A percentile compares a stretch with the other conserved stretches of the same genome.
phyloP scores from a whole-genome alignment of 2,888 invertebrate species.

The Perdita meconis region DNA sequence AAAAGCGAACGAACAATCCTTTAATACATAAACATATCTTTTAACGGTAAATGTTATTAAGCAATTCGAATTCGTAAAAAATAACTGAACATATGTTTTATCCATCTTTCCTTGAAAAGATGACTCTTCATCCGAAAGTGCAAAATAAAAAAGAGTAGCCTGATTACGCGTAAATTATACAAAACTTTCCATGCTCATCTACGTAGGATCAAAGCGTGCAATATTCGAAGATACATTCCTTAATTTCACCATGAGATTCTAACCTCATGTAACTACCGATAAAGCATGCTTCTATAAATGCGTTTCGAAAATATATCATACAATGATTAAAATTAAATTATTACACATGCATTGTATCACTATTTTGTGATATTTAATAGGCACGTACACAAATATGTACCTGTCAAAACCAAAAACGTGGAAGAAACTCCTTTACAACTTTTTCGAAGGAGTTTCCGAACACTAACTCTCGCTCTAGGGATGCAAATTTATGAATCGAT shows the following conservation, averaged over 20 bases:
- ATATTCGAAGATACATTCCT: slow-evolving; percentile 38
- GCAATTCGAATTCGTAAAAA: slow-evolving; percentile 4
- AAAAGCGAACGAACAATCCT: neutral
- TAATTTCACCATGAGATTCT: slow-evolving; percentile 35
- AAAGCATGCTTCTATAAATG: slow-evolving; percentile 9
- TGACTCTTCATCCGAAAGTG: neutral
- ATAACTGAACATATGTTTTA: slow-evolving; percentile 49
- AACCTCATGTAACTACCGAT: slow-evolving; percentile 46
- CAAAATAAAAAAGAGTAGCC: neutral
- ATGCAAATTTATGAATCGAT: too few species aligned
- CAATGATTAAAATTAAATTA: slow-evolving; percentile 12
- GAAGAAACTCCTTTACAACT: slow-evolving; percentile 65
- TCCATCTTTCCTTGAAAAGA: neutral
- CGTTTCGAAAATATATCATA: slow-evolving; percentile 22
- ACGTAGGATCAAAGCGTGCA: slow-evolving; percentile 5
- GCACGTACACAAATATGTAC: slow-evolving; percentile 59
- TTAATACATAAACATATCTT: neutral
- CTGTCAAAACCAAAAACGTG: slow-evolving; percentile 76
- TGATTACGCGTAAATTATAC: neutral
- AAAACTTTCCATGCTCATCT: slow-evolving; percentile 11
- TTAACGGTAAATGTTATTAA: slow-evolving; percentile 2
- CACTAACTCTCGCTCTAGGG: too few species aligned
- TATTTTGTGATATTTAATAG: slow-evolving; percentile 6
- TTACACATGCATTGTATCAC: neutral
- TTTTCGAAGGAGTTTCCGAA: slow-evolving; percentile 61